Evolutionary conservation across 2,888 invertebrate genomes (phyloP), one percentile per base, ranked within the genome.

Genomic region (Galeopsomyia nigrocyanea): DNA sequence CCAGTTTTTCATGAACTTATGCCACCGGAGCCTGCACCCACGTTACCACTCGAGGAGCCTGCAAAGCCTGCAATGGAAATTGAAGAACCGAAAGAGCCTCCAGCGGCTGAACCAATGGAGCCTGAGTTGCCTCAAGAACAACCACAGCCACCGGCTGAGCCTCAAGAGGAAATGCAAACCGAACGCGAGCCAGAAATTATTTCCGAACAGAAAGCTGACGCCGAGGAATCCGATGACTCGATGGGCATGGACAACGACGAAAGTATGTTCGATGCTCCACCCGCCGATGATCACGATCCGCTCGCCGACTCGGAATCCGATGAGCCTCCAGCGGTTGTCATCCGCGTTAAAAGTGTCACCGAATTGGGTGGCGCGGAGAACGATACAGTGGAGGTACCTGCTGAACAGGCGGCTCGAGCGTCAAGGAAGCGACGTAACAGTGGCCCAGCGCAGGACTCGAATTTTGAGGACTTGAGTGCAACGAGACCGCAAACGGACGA

Each of bases 391-490:
- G 39, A 39, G 13, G 1, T 7, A 39, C 39, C 39, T 13, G 81
- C 3, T 86, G 86, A 85, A 85, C 84, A 62, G 65, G 83, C 19
- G 84, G 84, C 63, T 63, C 77, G 3, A 76, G 75, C 1, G 68
- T 82, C 83, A 3, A 78, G 85, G 2, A 85, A 86, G 55, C 77
- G 83, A 46, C 81, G 84, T 0, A 83, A 80, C 61, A 83, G 83
- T 61, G 68, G 74, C 3, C 78, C 81, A 17, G 17, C 77, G 1
- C 79, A 82, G n/a, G 83, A 85, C 21, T 81, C 82, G 3, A 83
- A 84, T 71, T 80, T 82, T 0, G 89, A 81, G 88, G 90, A 80
- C 79, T n/a, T 67, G 21, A 71, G 68, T 22, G 49, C 50, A 0
- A 65, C 64, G 7, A 39, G 50, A 10, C 10, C n/a, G 5, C 53